Evolutionary conservation across 1,140 invertebrate species (phyloP), one percentile per base, ranked within the genome.

Genomic region (Papilio xuthus): DNA sequence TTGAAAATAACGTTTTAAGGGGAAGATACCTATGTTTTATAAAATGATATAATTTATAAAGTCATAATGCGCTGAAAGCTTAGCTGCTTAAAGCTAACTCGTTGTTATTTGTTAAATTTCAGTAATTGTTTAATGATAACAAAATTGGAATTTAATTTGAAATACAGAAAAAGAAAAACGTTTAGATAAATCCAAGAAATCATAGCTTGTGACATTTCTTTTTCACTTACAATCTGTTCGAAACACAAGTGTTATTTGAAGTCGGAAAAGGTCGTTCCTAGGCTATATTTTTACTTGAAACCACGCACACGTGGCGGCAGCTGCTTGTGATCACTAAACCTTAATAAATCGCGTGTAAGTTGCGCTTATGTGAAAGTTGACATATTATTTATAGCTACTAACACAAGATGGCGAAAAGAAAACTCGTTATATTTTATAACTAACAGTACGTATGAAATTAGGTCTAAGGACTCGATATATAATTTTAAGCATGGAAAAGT

Each of bases 231-330:
- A 67, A 67, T 67, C 60, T 67, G 26, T 67, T 67, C 50, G 60
- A 67, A 76, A 76, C 74, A 76, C n/a, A 76, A 76, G 53, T 63
- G 47, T 75, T 76, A 76, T 60, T 56, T 76, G 18, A 76, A 76
- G 50, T 63, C 18, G 74, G 56, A 63, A 76, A 60, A 76, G 53
- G 74, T 60, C 74, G 18, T 76, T 76, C 53, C 53, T 41, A 60
- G 20, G 50, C 53, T 76, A 76, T 76, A 76, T 76, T 76, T 76
- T 41, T 50, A 76, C 53, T 76, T 41, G 28, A 53, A 76, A 76
- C 74, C 74, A 76, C 74, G 74, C 74, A 76, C 74, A 76, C 74
- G 74, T 41, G 74, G 74, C 53, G 74, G 53, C 74, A 76, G 74
- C 74, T 76, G 74, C 26, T 60, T 60, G 74, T 28, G 74, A 76